Evolutionary conservation across 2,888 invertebrate genomes (phyloP).

Genomic region (Autographa gamma): DNA sequence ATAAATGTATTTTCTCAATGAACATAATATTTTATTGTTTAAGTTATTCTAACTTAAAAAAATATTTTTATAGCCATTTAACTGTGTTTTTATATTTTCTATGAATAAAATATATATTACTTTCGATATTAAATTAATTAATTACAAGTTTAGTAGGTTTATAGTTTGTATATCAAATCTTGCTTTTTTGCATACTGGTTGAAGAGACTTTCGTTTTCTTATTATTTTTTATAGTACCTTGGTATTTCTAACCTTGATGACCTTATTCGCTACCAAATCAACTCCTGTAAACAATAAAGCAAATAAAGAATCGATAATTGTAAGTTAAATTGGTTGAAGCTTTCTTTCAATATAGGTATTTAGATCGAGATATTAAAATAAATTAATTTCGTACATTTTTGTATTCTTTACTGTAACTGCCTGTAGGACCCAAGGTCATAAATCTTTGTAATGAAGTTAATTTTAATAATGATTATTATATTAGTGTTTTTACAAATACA

Average conservation of each 20-base stretch:
- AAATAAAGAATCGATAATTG: no score
- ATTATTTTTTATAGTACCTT: background rate
- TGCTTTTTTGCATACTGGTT: slow-evolving; percentile 55
- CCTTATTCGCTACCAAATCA: no score
- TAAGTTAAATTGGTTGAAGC: no score
- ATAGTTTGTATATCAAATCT: slow-evolving; percentile 40
- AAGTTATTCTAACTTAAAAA: background rate
- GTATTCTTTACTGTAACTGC: no score
- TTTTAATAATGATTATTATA: no score
- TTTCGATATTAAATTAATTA: slow-evolving; percentile 46
- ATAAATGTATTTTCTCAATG: slow-evolving; percentile 31
- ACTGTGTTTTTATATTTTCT: background rate
- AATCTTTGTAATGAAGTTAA: no score
- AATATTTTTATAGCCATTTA: background rate
- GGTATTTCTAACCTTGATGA: background rate
- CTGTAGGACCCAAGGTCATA: no score
- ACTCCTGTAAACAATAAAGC: background rate
- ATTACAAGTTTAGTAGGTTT: slow-evolving; percentile 52
- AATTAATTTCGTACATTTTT: no score
- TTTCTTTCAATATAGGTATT: no score
- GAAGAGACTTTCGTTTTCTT: slow-evolving; percentile 59
- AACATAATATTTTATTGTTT: slow-evolving; percentile 16
- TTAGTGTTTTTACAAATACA: background rate
- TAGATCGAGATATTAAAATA: no score
- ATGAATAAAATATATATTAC: slow-evolving; percentile 10